Evolutionary conservation across 2,888 invertebrate genomes (phyloP), one percentile per base, ranked within the genome.

Genomic region (Thereva unica): DNA sequence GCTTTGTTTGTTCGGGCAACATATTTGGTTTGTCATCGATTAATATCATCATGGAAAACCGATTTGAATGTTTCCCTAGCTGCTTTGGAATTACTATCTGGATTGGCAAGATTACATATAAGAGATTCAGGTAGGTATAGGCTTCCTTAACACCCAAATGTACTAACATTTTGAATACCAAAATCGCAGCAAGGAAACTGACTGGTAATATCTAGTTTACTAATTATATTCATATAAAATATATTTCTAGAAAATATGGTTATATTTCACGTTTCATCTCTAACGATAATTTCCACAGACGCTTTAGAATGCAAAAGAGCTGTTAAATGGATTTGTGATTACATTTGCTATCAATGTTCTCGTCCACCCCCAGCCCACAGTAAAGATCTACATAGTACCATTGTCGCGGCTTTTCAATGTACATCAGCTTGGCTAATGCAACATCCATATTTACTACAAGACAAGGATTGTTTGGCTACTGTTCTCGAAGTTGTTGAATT

Each of bases 291-390:
- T 78, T 79, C 80, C 76, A 78, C 82, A 94, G 94, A 93, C 84
- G 91, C 91, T 64, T 83, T 92, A 75, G 94, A 95, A 81, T 93
- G 94, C 78, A 92, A 92, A 82, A 85, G 94, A 76, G 93, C 94
- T 9, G 96, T 98, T 34, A 96, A 96, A 76, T 97, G 97, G 93
- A 88, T 99, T 67, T 99, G 98, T 82, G 96, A 98, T 83, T 98
- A 97, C 83, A 97, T 99, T 75, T 90, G 93, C 64, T 91, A 92
- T 79, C 97, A 97, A 79, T 96, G 97, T 83, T 92, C 92, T 75
- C 88, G 95, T 71, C 97, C 95, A 64, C 97, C 94, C 64, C 96
- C 89, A 67, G 93, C 91, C 50, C 95, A 96, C 83, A 95, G 94
- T 56, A 92, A 95, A 78, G 95, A 95, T 83, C 84, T 95, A 71